Conservation (phyloP, 2,888 invertebrate genomes). For the Glomeris marginata region DNA sequence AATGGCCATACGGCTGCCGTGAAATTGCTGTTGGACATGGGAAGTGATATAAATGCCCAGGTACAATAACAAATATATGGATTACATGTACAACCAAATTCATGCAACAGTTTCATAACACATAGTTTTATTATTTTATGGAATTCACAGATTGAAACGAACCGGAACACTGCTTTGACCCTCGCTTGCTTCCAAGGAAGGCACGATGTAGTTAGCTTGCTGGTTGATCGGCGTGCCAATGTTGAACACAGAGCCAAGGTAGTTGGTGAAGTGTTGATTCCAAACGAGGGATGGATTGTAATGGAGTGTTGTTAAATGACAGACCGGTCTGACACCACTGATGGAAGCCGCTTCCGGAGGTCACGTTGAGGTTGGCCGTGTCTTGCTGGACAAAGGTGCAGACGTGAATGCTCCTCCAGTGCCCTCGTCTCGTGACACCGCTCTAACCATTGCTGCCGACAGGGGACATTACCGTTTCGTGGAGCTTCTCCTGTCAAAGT, state of each 20-base stretch:
- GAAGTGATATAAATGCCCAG: constrained; percentile 98
- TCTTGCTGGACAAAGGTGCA: constrained; percentile 88
- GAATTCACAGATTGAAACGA: constrained; percentile 90
- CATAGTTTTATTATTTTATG: constrained; percentile 9
- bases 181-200: constrained; percentile 98
- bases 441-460: constrained; percentile 98
- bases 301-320: constrained; percentile 16
- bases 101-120: background rate
- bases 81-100: background rate
- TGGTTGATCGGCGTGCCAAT: constrained; percentile 92
- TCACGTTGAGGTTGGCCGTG: constrained; percentile 94
- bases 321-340: constrained; percentile 92
- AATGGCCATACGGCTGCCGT: constrained; percentile 95
- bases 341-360: constrained; percentile 99
- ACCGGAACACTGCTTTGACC: constrained; percentile 94
- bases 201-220: constrained; percentile 91
- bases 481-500: constrained; percentile 33
- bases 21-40: constrained; percentile 85
- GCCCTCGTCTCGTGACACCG: constrained; percentile 93
- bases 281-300: constrained; percentile 3
- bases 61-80: background rate
- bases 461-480: constrained; percentile 85
- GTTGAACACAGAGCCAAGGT: constrained; percentile 97
- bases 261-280: constrained; percentile 15
- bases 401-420: constrained; percentile 98